Conservation (phyloP, 2,888 invertebrate species). For the Oscheius onirici region DNA sequence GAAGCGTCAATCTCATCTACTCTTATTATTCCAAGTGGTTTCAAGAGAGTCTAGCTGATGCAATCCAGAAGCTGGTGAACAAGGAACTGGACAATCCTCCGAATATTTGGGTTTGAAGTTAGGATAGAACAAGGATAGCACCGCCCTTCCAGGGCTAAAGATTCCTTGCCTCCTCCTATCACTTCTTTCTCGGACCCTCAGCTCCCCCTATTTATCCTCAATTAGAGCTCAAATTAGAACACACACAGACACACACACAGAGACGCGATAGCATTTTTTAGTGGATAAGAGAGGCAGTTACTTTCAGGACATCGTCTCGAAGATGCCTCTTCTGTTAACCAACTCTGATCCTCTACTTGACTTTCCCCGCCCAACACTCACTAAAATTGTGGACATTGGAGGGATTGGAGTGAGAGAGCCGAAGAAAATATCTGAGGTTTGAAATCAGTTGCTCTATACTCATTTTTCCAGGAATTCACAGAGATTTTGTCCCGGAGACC, state of each 20-base stretch:
- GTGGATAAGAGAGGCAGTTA: background rate
- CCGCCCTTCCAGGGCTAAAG: too few relatives aligned
- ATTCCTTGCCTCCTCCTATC: too few relatives aligned
- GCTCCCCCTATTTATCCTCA: too few relatives aligned
- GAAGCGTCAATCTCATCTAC: slow-evolving; percentile 1
- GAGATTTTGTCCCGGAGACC: slow-evolving; percentile 12
- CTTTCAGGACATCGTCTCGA: slow-evolving; percentile 17
- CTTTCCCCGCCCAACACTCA: slow-evolving; percentile 19
- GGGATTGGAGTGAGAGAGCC: slow-evolving; percentile 12
- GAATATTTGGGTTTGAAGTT: slow-evolving; percentile 18
- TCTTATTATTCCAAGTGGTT: slow-evolving; percentile 13
- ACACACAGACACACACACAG: too few relatives aligned
- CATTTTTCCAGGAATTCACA: slow-evolving; percentile 8
- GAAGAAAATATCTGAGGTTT: background rate
- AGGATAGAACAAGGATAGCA: too few relatives aligned
- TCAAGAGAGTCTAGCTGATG: background rate
- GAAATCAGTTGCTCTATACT: background rate
- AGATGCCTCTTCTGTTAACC: slow-evolving; percentile 18
- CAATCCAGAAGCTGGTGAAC: slow-evolving; percentile 5
- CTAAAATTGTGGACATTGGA: slow-evolving; percentile 23
- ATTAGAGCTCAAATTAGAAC: too few relatives aligned
- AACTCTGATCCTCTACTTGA: slow-evolving; percentile 30
- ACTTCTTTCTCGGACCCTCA: too few relatives aligned
- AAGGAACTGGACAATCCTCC: slow-evolving; percentile 11
- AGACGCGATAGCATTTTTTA: background rate